Percentiles rank a stretch among this genome's conserved stretches.
These are phyloP conservation scores for Spea hammondii DNA, from an alignment of 2,797 vertebrate genomes.

Conservation along the genomic window DNA sequence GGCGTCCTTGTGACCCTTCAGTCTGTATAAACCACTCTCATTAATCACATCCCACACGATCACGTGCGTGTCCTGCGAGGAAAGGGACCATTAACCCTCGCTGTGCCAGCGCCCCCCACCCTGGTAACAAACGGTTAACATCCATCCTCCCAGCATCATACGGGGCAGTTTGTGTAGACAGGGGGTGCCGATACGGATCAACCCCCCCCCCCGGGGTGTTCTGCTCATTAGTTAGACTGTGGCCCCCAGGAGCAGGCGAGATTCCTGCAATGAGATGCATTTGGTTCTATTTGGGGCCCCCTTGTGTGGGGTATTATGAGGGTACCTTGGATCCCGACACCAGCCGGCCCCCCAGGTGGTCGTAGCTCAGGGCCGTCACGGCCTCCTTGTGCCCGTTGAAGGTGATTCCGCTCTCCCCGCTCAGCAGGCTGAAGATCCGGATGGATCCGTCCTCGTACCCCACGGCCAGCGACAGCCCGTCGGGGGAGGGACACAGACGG, in stretches of 20 bases:
- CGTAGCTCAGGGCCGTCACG: slow-evolving; percentile 81
- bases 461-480: slow-evolving; percentile 85
- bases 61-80: slow-evolving; percentile 87
- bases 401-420: slow-evolving; percentile 80
- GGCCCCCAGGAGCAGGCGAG: too few relatives aligned
- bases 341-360: slow-evolving; percentile 84
- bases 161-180: not conserved
- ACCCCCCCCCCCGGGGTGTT: not conserved
- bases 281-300: too few relatives aligned
- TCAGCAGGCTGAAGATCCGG: slow-evolving; percentile 84
- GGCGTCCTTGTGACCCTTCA: slow-evolving; percentile 90
- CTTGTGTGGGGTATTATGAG: too few relatives aligned
- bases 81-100: not conserved
- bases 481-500: slow-evolving; percentile 84
- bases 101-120: not conserved
- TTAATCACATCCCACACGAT: slow-evolving; percentile 97
- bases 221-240: too few relatives aligned
- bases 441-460: slow-evolving; percentile 92
- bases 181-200: not conserved
- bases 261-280: too few relatives aligned
- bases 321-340: slow-evolving; percentile 90
- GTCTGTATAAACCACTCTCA: slow-evolving; percentile 89
- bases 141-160: too few relatives aligned
- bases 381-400: slow-evolving; percentile 95
- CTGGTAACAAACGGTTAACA: too few relatives aligned